Percentiles rank a stretch among this genome's conserved stretches.
phyloP scores from a whole-genome alignment of 53 echinoderm and acorn worm species.

The Holothuria leucospilota region DNA sequence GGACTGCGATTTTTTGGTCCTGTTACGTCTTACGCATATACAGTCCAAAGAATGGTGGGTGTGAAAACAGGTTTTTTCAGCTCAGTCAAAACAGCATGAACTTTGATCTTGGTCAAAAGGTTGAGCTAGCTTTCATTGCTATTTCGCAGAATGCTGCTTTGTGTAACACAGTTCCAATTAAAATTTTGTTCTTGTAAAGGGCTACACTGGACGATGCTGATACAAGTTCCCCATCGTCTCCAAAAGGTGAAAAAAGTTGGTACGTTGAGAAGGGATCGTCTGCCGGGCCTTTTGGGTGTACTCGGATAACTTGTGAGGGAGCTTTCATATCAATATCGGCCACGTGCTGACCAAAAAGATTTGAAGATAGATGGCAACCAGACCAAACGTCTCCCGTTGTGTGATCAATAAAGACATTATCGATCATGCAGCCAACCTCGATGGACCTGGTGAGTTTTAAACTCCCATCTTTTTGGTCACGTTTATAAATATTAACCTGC shows the following conservation, averaged over 20 bases:
- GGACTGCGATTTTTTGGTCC: too few species aligned
- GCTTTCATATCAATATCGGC: constrained; percentile 42
- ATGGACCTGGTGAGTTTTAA: neutral
- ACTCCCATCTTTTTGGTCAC: neutral
- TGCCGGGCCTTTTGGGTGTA: constrained; percentile 14
- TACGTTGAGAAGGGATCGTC: constrained; percentile 8
- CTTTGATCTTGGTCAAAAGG: too few species aligned
- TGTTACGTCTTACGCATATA: too few species aligned
- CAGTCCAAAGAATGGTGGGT: too few species aligned
- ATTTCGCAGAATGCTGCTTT: constrained; percentile 27
- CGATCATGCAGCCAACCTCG: constrained; percentile 50
- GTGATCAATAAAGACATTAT: constrained; percentile 67
- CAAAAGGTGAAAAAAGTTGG: constrained; percentile 22
- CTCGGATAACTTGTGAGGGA: constrained; percentile 64
- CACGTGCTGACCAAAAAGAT: constrained; percentile 39
- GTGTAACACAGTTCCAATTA: constrained; percentile 29
- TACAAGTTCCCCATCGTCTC: constrained; percentile 22
- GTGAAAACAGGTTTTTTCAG: too few species aligned
- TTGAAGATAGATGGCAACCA: constrained; percentile 49
- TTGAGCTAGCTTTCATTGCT: neutral
- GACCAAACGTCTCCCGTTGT: constrained; percentile 69
- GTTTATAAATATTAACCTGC: neutral
- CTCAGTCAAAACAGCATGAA: too few species aligned
- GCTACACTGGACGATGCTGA: constrained; percentile 16
- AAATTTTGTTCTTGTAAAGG: constrained; percentile 13